Evolutionary conservation across 1,140 invertebrate species (phyloP), one percentile per base, ranked within the genome.

Genomic region (Megalopta genalis): DNA sequence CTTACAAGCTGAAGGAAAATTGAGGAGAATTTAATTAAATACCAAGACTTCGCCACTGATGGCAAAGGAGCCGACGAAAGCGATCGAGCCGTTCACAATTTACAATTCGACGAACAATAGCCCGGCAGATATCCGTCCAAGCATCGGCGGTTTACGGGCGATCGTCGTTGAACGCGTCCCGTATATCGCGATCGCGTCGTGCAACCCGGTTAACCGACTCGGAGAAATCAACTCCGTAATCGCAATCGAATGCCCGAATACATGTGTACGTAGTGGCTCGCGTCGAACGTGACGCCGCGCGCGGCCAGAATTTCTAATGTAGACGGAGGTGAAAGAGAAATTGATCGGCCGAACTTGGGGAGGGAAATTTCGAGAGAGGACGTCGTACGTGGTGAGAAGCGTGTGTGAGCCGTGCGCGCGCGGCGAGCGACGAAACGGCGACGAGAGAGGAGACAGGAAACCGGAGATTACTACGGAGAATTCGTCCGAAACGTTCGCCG

Each of bases 261-360:
- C 49, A 52, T 14, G 42, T 12, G 9, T 52, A 52, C 49, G 6
- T 16, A 52, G 46, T 18, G 16, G 21, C 54, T 57, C 60, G 39
- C 54, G 71, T 80, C 75, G 68, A 60, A 27, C 52, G 46, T 68
- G 54, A 16, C 25, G 57, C 6, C 25, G 57, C 6, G 21, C 77
- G 77, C 67, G 77, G 37, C 27, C 25, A 9, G 81, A 85, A 84
- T 85, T 76, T 16, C 5, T 77, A 81, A 85, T 73, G 32, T 18
- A 6, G 23, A 4, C 7, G 52, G 25, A 65, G 12, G 16, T 23
- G 25, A 46, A 62, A 21, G 32, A 52, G 60, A 74, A 74, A 84
- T 14, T 70, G 18, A 60, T 49, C n/a, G 39, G 9, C 21, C 37
- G 8, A 42, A 52, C 49, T 1, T 14, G 18, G 12, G 5, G n/a